Conservation (phyloP, 2,797 vertebrate species). For the Triplophysa bombifrons region DNA sequence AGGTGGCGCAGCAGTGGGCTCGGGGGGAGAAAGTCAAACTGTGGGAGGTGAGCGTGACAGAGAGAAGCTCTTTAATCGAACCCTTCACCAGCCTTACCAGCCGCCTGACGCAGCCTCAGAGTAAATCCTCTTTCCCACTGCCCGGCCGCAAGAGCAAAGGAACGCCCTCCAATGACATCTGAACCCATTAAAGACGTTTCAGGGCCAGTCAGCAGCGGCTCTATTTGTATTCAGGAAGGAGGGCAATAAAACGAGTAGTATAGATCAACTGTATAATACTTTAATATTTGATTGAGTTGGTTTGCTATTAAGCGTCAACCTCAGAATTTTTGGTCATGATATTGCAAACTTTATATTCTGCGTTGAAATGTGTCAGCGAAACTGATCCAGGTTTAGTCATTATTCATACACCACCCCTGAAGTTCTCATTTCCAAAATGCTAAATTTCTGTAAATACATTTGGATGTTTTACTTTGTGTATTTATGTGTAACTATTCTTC, state of each 20-base stretch:
- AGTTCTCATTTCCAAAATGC: too few species aligned
- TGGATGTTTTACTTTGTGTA: background rate
- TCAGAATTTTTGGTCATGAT: too few species aligned
- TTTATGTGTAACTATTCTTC: too few species aligned
- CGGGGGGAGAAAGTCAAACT: constrained; percentile 89
- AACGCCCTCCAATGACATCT: constrained; percentile 83
- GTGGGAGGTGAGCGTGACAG: constrained; percentile 92
- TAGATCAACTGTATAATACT: background rate
- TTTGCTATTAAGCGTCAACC: too few species aligned
- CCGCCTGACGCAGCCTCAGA: constrained; percentile 93
- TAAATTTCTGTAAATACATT: background rate
- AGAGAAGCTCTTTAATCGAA: constrained; percentile 87
- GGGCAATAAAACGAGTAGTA: background rate
- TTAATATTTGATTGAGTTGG: too few species aligned
- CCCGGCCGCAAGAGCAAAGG: constrained; percentile 92
- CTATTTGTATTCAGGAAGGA: background rate
- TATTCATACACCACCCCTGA: too few species aligned
- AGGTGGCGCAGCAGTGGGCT: constrained; percentile 91
- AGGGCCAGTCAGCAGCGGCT: background rate
- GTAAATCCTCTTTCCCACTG: constrained; percentile 92
- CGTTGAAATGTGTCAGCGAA: too few species aligned
- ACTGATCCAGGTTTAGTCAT: too few species aligned
- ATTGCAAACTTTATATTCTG: too few species aligned
- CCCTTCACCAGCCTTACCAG: constrained; percentile 92
- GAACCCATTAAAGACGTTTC: constrained; percentile 18